A percentile compares a stretch with the other conserved stretches of the same genome.
Evolutionary conservation across 1,140 invertebrate species (phyloP).

Genomic region (Sinella curviseta): DNA sequence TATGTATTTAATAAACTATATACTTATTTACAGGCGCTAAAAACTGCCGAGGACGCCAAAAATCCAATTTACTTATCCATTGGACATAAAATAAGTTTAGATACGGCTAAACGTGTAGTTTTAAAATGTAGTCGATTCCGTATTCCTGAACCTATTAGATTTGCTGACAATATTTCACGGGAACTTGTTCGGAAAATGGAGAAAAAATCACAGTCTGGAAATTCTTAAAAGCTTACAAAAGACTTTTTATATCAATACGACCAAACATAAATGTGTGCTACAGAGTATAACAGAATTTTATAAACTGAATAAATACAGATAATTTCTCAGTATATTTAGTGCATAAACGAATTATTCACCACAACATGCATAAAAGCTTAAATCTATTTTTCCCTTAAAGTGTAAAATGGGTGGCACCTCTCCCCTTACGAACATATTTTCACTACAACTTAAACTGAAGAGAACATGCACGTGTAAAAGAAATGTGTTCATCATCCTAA

Average conservation of each 20-base stretch:
- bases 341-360: not conserved
- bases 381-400: too few relatives aligned
- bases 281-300: too few relatives aligned
- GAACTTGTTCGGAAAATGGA: slow-evolving; percentile 40
- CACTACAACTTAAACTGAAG: too few relatives aligned
- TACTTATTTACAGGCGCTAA: slow-evolving; percentile 47
- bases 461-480: not conserved
- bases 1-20: not conserved
- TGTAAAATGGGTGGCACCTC: too few relatives aligned
- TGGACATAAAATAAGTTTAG: slow-evolving; percentile 57
- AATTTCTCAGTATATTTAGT: slow-evolving; percentile 1
- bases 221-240: not conserved
- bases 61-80: slow-evolving; percentile 59
- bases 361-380: not conserved
- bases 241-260: not conserved
- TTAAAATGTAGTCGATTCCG: slow-evolving; percentile 54
- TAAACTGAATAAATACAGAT: too few relatives aligned
- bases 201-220: slow-evolving; percentile 7
- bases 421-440: too few relatives aligned
- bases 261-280: too few relatives aligned
- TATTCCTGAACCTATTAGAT: slow-evolving; percentile 58
- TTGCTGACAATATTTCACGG: slow-evolving; percentile 52
- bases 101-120: slow-evolving; percentile 55
- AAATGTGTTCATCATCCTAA: too few relatives aligned
- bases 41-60: slow-evolving; percentile 42